These are phyloP conservation scores for Proteles cristata DNA, from an alignment of 2,113 vertebrate genomes.

Conservation along the genomic window DNA sequence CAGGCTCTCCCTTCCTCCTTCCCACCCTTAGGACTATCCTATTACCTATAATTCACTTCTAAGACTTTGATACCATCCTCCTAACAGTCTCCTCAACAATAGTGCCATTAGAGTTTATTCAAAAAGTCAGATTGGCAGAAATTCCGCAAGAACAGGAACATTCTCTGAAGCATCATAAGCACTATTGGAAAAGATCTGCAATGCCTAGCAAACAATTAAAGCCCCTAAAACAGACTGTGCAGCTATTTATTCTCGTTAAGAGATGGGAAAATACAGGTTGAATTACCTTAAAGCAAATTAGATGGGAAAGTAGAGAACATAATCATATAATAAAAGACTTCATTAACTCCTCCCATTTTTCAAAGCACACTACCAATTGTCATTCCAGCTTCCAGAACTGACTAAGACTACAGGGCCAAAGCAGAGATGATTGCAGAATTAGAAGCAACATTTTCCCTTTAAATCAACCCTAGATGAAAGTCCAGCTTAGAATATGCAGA, in stretches of 20 bases:
- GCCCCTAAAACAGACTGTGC: background rate
- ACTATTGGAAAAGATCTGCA: background rate
- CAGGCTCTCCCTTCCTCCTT: background rate
- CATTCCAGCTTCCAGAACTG: background rate
- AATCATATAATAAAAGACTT: conserved; percentile 14
- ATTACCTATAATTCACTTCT: background rate
- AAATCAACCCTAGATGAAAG: background rate
- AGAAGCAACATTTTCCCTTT: background rate
- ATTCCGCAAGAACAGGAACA: background rate
- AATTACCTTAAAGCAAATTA: conserved; percentile 53
- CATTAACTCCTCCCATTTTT: conserved; percentile 17
- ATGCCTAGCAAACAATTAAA: conserved; percentile 30
- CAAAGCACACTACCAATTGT: background rate
- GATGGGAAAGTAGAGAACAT: background rate
- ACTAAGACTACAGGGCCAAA: background rate
- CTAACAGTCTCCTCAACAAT: background rate
- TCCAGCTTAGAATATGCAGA: background rate
- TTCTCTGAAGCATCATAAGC: background rate
- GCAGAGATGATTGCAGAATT: background rate
- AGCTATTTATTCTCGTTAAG: background rate
- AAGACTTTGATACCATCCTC: background rate
- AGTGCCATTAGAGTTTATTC: background rate
- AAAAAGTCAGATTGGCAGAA: background rate
- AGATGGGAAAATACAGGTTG: background rate
- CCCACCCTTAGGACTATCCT: background rate